A percentile compares a stretch with the other conserved stretches of the same genome.
Evolutionary conservation across 1,140 invertebrate species (phyloP).

Genomic region (Pararge aegeria): DNA sequence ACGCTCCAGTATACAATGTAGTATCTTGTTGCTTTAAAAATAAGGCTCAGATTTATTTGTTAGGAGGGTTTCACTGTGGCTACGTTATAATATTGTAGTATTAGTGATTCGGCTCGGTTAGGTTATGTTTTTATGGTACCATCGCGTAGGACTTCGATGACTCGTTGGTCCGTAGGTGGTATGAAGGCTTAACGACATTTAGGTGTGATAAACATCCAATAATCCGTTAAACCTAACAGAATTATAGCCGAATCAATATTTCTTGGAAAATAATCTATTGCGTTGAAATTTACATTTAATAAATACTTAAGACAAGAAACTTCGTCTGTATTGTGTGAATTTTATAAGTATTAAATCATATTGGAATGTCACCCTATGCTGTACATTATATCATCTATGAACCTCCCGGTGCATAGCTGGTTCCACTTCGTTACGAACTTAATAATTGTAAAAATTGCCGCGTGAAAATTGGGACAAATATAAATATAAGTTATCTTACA

Average conservation of each 20-base stretch:
- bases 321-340: too few relatives aligned
- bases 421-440: too few relatives aligned
- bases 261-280: neutral
- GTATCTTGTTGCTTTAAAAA: neutral
- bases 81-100: neutral
- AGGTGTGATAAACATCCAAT: conserved; percentile 4
- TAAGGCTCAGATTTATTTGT: conserved; percentile 4
- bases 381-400: too few relatives aligned
- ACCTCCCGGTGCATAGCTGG: too few relatives aligned
- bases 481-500: too few relatives aligned
- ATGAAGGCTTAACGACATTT: conserved; percentile 22
- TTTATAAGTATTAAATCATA: too few relatives aligned
- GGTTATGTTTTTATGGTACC: conserved; percentile 21
- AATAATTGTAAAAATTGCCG: too few relatives aligned
- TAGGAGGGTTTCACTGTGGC: neutral
- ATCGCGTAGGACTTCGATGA: conserved; percentile 28
- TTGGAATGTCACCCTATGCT: too few relatives aligned
- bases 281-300: neutral
- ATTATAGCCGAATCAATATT: neutral
- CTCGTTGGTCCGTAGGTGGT: conserved; percentile 20
- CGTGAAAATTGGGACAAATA: too few relatives aligned
- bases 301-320: too few relatives aligned
- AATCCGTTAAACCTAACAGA: conserved; percentile 2
- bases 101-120: neutral
- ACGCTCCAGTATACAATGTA: neutral